Percentiles rank a stretch among this genome's conserved stretches.
Conservation (phyloP, 2,797 vertebrate genomes). For the Simalia tracyae region DNA sequence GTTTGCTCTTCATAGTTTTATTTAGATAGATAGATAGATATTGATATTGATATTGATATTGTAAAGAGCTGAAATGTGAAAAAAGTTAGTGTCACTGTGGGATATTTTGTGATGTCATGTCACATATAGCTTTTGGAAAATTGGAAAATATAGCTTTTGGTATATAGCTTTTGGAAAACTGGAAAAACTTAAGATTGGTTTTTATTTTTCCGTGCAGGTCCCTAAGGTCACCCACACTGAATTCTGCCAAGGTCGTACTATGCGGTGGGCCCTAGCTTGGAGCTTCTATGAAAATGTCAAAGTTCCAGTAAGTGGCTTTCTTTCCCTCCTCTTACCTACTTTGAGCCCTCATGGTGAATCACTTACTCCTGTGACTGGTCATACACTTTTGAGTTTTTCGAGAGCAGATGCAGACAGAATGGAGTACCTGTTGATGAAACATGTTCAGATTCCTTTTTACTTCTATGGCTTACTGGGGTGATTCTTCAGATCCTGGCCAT, state of each 20-base stretch:
- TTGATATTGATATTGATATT: too few relatives aligned
- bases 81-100: background rate
- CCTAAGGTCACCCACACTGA: slow-evolving; percentile 95
- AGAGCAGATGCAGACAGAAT: background rate
- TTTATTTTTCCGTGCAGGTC: slow-evolving; percentile 76
- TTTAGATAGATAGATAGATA: too few relatives aligned
- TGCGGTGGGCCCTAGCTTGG: slow-evolving; percentile 98
- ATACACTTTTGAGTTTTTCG: background rate
- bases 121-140: background rate
- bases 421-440: background rate
- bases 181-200: background rate
- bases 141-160: background rate
- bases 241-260: slow-evolving; percentile 97
- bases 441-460: background rate
- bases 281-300: slow-evolving; percentile 95
- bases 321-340: background rate
- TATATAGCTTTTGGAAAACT: background rate
- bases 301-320: slow-evolving; percentile 85
- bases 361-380: background rate
- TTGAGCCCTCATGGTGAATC: background rate
- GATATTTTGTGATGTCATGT: background rate
- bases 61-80: background rate
- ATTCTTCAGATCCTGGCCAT: background rate
- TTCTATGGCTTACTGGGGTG: background rate
- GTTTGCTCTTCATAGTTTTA: background rate